Percentiles rank a stretch among this genome's conserved stretches.
These are phyloP conservation scores for Sipha flava DNA, from an alignment of 1,140 invertebrate genomes.

Conservation along the genomic window DNA sequence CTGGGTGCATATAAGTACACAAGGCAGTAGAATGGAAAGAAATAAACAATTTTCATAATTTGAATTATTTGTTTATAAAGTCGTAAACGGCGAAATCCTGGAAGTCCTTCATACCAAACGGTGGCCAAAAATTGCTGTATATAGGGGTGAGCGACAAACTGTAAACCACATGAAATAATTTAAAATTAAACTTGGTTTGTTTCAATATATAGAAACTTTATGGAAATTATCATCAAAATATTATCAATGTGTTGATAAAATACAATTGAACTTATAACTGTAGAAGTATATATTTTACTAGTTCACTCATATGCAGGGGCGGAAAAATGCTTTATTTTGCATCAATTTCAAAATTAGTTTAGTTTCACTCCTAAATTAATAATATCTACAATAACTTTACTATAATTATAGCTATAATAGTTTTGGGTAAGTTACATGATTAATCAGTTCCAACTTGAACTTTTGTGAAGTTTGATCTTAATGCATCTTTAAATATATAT, in stretches of 20 bases:
- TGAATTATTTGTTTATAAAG: conserved; percentile 55
- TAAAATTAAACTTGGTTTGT: neutral
- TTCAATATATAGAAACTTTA: neutral
- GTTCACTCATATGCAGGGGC: too few species aligned
- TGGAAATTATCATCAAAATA: neutral
- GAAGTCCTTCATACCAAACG: conserved; percentile 87
- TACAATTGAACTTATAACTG: too few species aligned
- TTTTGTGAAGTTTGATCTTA: too few species aligned
- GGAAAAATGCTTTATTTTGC: too few species aligned
- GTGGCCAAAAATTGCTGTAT: conserved; percentile 83
- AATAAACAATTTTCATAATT: conserved; percentile 61
- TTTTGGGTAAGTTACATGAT: too few species aligned
- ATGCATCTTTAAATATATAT: too few species aligned
- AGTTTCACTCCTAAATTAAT: too few species aligned
- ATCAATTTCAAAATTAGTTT: too few species aligned
- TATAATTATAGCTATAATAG: too few species aligned
- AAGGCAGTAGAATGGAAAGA: conserved; percentile 78
- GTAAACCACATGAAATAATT: conserved; percentile 36
- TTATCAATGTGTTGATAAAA: neutral
- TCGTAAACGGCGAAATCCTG: conserved; percentile 62
- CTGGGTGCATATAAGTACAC: conserved; percentile 73
- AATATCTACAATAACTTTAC: too few species aligned
- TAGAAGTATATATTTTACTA: too few species aligned
- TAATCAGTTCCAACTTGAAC: too few species aligned
- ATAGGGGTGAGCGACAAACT: conserved; percentile 89